Evolutionary conservation across 2,797 vertebrate genomes (phyloP), one percentile per base, ranked within the genome.

Genomic region (Enteromius fasciolatus): DNA sequence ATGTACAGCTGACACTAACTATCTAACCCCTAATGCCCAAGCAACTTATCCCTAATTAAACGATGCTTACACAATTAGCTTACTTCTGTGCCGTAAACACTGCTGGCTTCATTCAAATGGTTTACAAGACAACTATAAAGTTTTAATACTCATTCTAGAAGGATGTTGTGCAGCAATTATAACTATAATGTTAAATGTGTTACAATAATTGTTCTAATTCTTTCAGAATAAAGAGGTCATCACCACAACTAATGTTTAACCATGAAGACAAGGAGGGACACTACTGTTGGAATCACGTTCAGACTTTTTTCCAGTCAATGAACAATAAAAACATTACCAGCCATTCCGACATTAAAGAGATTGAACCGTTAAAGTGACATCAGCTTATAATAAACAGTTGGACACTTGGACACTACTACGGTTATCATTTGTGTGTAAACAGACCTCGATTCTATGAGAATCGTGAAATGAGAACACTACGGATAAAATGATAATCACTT

Each of bases 61-160:
- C 1, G 11, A 59, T 80, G n/a, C 4, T 46, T 50, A 85, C 68
- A 44, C 50, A 78, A 64, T 23, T 39, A 10, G 41, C 18, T 78
- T 44, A 28, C 6, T 12, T 61, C 6, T 15, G 20, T 25, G 36
- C 3, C n/a, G 8, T 64, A 46, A 48, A 66, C 28, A 67, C 20
- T 18, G 14, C 1, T 23, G 44, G 17, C 20, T 20, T 78, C 25
- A 48, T 44, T 23, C 7, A 44, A 4, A 41, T 20, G 0, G 20
- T 36, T 36, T 36, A 66, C 63, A 66, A 2, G 17, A 36, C 36
- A 36, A 66, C 18, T 66, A 4, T 17, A 63, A 15, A 23, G 10
- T 57, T 57, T 17, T 4, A 63, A 63, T 63, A 33, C 31, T 33
- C 20, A 9, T n/a, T 67, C 31, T 67, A 67, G 36, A 39, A 18